Base-by-base conservation (phyloP, 2,888 invertebrate species). In the Dendrolimus houi region DNA sequence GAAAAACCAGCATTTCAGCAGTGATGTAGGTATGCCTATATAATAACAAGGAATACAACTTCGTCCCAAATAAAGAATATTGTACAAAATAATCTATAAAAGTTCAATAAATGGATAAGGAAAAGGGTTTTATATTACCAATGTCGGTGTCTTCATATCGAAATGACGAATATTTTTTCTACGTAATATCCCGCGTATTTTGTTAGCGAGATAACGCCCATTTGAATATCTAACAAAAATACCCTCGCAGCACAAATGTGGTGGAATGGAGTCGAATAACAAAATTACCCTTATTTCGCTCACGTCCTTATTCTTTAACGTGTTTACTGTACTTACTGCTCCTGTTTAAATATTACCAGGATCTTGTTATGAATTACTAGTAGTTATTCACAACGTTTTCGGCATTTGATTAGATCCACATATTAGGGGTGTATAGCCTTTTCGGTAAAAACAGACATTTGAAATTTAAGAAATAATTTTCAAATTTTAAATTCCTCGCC, bases 271-370 rank as follows among this genome's bases (percentile, higher is more conserved):
- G 55, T 55, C 55, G 55, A 58, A 55, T 55, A 58, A 58, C 53
- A 58, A 56, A 55, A 58, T 58, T 55, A 54, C 54, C 58, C 55
- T 55, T 58, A 58, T 58, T 58, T 58, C 55, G 58, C 53, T 58
- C 41, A 55, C 52, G 53, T 58, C 55, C 55, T 29, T 54, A 42
- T 58, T 55, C 58, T 53, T 42, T 58, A 58, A 55, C 58, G 55
- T 40, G 41, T 58, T 57, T 55, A 47, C 52, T 55, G 52, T 52
- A 52, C 47, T 57, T 52, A 41, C 47, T 53, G 41, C 7, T 47
- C 9, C 1, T 42, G 47, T 47, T 47, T 47, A 47, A 12, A 47
- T 2, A 47, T 47, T 47, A 6, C 29, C 47, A 47, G 47, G 47
- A 8, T 2, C 12, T 29, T 29, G 6, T 29, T 29, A 29, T 6